Conservation (phyloP, 2,113 vertebrate species). For the Galemys pyrenaicus region DNA sequence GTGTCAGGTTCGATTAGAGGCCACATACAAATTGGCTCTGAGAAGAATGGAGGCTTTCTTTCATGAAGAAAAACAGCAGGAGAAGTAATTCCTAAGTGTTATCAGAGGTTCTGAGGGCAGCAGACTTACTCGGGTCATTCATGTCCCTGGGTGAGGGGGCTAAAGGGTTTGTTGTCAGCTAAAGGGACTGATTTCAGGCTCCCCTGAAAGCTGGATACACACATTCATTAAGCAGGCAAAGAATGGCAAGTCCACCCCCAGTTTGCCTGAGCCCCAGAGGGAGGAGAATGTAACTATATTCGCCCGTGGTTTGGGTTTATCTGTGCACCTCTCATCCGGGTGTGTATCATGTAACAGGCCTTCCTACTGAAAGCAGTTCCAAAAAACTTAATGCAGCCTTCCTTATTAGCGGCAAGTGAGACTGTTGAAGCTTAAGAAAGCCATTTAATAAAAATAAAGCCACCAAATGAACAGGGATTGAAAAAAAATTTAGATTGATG, state of each 20-base stretch:
- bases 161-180: neutral
- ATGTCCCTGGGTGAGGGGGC: neutral
- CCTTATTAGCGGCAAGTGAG: slow-evolving; percentile 75
- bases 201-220: neutral
- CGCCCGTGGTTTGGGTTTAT: neutral
- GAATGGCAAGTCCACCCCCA: neutral
- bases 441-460: slow-evolving; percentile 89
- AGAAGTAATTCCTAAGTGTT: slow-evolving; percentile 24
- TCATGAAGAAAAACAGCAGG: neutral
- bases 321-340: accelerated
- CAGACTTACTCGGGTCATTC: neutral
- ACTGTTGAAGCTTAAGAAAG: slow-evolving; percentile 78
- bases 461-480: slow-evolving; percentile 86
- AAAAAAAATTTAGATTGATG: slow-evolving; percentile 88
- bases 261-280: neutral
- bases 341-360: neutral
- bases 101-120: neutral
- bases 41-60: neutral
- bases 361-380: neutral
- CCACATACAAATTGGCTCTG: neutral
- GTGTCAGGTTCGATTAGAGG: slow-evolving; percentile 34
- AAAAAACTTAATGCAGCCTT: slow-evolving; percentile 54
- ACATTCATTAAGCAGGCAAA: neutral
- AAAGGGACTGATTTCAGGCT: neutral
- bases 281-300: neutral